Percentiles rank a stretch among this genome's conserved stretches.
Conservation (phyloP, 1,140 invertebrate genomes). For the Psilanteris sp. region DNA sequence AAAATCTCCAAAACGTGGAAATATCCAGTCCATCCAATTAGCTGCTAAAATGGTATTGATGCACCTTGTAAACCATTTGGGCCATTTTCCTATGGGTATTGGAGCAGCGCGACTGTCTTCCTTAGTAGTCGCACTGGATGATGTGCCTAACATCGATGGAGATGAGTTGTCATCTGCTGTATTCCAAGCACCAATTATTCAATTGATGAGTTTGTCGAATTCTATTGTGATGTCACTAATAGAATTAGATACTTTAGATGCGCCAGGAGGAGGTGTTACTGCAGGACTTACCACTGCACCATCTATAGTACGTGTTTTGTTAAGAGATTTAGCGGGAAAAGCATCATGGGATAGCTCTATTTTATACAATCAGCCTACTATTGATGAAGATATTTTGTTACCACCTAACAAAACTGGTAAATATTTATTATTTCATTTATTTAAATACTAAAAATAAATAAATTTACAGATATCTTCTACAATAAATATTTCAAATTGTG, state of each 20-base stretch:
- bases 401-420: slow-evolving; percentile 67
- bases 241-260: slow-evolving; percentile 92
- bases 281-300: slow-evolving; percentile 84
- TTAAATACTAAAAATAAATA: too few relatives aligned
- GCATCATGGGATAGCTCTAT: slow-evolving; percentile 97
- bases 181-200: slow-evolving; percentile 92
- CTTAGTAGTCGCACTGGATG: slow-evolving; percentile 94
- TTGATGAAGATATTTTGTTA: slow-evolving; percentile 65
- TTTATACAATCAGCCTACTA: slow-evolving; percentile 86
- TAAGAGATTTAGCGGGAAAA: slow-evolving; percentile 97
- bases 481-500: too few relatives aligned
- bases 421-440: slow-evolving; percentile 5
- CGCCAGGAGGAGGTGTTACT: slow-evolving; percentile 91
- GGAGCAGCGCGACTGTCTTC: slow-evolving; percentile 91
- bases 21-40: slow-evolving; percentile 81
- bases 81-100: slow-evolving; percentile 93
- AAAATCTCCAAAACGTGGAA: slow-evolving; percentile 77
- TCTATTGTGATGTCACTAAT: slow-evolving; percentile 93
- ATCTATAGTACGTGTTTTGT: slow-evolving; percentile 88
- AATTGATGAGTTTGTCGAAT: slow-evolving; percentile 92
- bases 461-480: too few relatives aligned
- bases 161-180: slow-evolving; percentile 89
- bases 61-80: slow-evolving; percentile 92
- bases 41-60: slow-evolving; percentile 87
- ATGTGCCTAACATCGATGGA: slow-evolving; percentile 87